Conservation (phyloP, 2,888 invertebrate species). For the Yponomeuta plumbellus region DNA sequence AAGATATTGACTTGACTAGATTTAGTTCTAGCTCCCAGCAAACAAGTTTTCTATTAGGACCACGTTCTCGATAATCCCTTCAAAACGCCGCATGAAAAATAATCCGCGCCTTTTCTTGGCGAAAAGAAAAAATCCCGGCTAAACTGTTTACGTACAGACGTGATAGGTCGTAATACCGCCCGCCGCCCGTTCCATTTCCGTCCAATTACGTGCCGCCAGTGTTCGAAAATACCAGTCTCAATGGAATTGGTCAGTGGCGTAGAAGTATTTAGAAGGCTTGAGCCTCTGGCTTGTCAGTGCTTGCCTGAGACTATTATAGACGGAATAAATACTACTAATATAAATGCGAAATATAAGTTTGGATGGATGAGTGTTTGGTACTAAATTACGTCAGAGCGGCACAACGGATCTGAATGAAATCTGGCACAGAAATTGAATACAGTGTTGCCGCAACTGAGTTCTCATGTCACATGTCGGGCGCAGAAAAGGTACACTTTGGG, state of each 20-base stretch:
- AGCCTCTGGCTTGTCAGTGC: neutral
- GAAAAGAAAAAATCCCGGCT: slow-evolving; percentile 47
- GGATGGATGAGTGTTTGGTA: too few relatives aligned
- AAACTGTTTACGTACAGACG: slow-evolving; percentile 58
- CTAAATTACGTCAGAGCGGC: too few relatives aligned
- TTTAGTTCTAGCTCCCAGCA: neutral
- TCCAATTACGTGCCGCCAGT: slow-evolving; percentile 57
- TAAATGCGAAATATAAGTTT: too few relatives aligned
- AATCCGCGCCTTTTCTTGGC: neutral
- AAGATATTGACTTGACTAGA: neutral
- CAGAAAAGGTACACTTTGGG: too few relatives aligned
- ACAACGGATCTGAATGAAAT: too few relatives aligned
- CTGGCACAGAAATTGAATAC: too few relatives aligned
- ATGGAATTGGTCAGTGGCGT: neutral
- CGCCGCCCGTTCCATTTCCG: slow-evolving; percentile 45
- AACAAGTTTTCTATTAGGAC: slow-evolving; percentile 11
- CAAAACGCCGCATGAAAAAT: neutral
- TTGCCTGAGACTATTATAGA: too few relatives aligned
- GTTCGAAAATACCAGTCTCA: slow-evolving; percentile 22
- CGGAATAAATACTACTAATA: too few relatives aligned
- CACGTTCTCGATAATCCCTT: slow-evolving; percentile 19
- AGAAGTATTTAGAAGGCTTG: neutral
- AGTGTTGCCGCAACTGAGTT: too few relatives aligned
- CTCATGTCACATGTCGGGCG: too few relatives aligned
- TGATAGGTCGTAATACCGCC: slow-evolving; percentile 53